phyloP scores from a whole-genome alignment of 2,113 vertebrate species.

The Lucifuga dentata region DNA sequence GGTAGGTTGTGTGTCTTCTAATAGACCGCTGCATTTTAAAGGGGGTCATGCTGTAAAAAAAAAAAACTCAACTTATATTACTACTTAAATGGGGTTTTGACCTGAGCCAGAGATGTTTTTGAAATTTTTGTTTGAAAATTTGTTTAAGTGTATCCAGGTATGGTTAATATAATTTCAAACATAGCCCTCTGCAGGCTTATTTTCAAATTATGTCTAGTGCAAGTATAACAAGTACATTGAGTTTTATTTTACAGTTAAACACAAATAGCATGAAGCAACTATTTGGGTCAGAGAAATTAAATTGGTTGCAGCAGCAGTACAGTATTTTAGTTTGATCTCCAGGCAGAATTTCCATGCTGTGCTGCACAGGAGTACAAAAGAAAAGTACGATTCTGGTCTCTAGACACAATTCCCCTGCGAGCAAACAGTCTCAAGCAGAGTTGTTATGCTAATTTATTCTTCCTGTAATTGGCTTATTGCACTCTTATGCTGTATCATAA shows the following conservation, averaged over 20 bases:
- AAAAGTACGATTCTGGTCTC: slow-evolving; percentile 30
- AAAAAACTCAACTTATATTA: too few relatives aligned
- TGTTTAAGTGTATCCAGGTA: too few relatives aligned
- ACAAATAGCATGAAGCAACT: background rate
- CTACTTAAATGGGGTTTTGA: too few relatives aligned
- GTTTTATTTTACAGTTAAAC: background rate
- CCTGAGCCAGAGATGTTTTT: too few relatives aligned
- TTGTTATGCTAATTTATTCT: slow-evolving; percentile 52
- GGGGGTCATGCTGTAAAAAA: too few relatives aligned
- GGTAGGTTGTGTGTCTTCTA: too few relatives aligned
- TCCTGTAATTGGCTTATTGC: slow-evolving; percentile 24
- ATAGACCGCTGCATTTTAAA: too few relatives aligned
- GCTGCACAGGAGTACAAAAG: background rate
- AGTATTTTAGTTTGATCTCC: background rate
- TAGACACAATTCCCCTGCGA: background rate
- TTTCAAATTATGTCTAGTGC: too few relatives aligned
- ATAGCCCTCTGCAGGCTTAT: too few relatives aligned
- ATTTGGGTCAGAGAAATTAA: slow-evolving; percentile 3
- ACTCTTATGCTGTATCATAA: slow-evolving; percentile 25
- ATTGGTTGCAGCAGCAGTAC: background rate
- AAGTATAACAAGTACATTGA: too few relatives aligned
- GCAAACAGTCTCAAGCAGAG: slow-evolving; percentile 37
- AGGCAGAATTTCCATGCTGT: slow-evolving; percentile 1
- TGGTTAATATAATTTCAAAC: background rate
- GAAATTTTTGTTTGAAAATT: too few relatives aligned